phyloP scores from a whole-genome alignment of 1,140 invertebrate species.

The Drosophila lacteicornis region DNA sequence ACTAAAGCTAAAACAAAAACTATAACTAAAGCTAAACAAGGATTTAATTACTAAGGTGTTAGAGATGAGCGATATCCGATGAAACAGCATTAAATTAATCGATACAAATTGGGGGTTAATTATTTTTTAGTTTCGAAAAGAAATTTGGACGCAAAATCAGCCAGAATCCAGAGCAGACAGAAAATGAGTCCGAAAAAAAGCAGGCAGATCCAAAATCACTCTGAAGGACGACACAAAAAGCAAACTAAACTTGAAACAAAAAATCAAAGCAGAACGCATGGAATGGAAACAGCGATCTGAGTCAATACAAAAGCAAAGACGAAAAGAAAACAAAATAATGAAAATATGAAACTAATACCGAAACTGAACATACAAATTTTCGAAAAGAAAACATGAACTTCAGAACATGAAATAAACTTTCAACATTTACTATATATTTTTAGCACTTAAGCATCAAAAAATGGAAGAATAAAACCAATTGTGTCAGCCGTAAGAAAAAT shows the following conservation, averaged over 20 bases:
- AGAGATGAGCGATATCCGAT: constrained; percentile 17
- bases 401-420: constrained; percentile 46
- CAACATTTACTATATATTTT: constrained; percentile 60
- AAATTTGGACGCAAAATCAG: constrained; percentile 73
- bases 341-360: constrained; percentile 21
- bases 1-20: constrained; percentile 27
- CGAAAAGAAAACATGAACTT: constrained; percentile 36
- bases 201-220: constrained; percentile 33
- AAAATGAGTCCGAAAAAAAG: constrained; percentile 10
- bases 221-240: constrained; percentile 36
- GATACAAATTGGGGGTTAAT: constrained; percentile 63
- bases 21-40: constrained; percentile 18
- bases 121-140: constrained; percentile 54
- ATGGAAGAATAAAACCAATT: constrained; percentile 47
- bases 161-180: constrained; percentile 45
- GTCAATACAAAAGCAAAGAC: constrained; percentile 10
- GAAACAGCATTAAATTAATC: constrained; percentile 33
- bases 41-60: constrained; percentile 12
- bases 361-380: constrained; percentile 33
- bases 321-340: constrained; percentile 20
- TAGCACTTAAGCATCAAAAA: constrained; percentile 54
- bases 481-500: constrained; percentile 54
- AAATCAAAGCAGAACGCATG: constrained; percentile 25
- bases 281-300: constrained; percentile 6
- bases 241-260: constrained; percentile 15